These are phyloP conservation scores for Zaprionus camerounensis DNA, from an alignment of 1,140 invertebrate species.

Conservation along the genomic window DNA sequence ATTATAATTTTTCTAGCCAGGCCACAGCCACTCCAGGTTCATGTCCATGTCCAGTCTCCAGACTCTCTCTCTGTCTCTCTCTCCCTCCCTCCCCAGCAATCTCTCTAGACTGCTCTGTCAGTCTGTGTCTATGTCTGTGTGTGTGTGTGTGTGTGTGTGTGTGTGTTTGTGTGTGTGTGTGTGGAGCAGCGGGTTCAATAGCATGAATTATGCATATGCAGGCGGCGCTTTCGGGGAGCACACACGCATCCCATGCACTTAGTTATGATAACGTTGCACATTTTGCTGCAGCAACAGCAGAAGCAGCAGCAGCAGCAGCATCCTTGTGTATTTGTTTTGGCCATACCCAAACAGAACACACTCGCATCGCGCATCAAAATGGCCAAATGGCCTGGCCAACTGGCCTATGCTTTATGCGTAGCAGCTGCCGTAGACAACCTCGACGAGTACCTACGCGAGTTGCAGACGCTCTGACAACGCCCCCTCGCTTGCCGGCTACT, in stretches of 20 bases:
- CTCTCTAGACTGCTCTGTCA: constrained; percentile 1
- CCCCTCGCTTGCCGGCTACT: constrained; percentile 74
- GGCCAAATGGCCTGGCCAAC: constrained; percentile 45
- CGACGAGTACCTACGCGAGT: constrained; percentile 40
- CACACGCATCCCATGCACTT: constrained; percentile 78
- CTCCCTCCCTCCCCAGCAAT: neutral
- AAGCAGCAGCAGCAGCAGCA: constrained; percentile 21
- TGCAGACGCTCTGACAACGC: constrained; percentile 67
- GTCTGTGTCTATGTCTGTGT: neutral
- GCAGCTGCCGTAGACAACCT: constrained; percentile 61
- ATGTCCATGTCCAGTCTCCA: constrained; percentile 70
- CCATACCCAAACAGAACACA: constrained; percentile 54
- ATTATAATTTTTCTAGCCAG: constrained; percentile 81
- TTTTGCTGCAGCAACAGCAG: constrained; percentile 49
- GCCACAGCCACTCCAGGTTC: constrained; percentile 55
- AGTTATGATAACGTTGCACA: constrained; percentile 82
- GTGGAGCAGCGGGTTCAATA: constrained; percentile 74
- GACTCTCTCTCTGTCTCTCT: constrained; percentile 36
- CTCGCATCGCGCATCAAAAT: constrained; percentile 22
- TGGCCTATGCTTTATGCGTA: constrained; percentile 76
- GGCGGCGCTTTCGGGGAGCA: constrained; percentile 75
- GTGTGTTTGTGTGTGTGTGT: neutral
- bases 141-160: neutral
- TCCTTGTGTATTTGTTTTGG: constrained; percentile 73
- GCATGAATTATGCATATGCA: constrained; percentile 84